phyloP scores from a whole-genome alignment of 1,140 invertebrate genomes.

The Cotesia vestalis region DNA sequence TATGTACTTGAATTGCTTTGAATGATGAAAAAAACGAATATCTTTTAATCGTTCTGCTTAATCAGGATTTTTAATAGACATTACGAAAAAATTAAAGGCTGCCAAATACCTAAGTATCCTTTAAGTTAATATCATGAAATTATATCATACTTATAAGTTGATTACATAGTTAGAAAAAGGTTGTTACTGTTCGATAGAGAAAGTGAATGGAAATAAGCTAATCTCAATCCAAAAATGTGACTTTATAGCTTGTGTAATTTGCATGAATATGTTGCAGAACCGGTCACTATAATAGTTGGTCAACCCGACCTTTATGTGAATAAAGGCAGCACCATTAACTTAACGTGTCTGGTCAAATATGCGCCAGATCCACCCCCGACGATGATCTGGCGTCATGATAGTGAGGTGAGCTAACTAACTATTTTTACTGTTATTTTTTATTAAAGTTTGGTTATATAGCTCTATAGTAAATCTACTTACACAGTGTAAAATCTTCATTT shows the following conservation, averaged over 20 bases:
- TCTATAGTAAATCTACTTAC: conserved; percentile 20
- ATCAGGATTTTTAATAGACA: too few species aligned
- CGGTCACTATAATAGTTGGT: conserved; percentile 72
- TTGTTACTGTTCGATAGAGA: neutral
- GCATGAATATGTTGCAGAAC: conserved; percentile 65
- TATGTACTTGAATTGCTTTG: too few species aligned
- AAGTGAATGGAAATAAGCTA: conserved; percentile 1
- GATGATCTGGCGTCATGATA: conserved; percentile 74
- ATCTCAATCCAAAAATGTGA: neutral
- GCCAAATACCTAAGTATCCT: too few species aligned
- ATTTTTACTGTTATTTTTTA: conserved; percentile 27
- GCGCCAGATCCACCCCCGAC: conserved; percentile 72
- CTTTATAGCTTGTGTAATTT: conserved; percentile 17
- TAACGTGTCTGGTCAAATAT: conserved; percentile 74
- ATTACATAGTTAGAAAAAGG: too few species aligned
- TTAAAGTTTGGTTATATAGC: neutral
- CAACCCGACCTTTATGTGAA: conserved; percentile 74
- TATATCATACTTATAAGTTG: too few species aligned
- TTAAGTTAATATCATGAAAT: too few species aligned
- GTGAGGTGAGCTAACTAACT: conserved; percentile 63
- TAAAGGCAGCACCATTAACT: conserved; percentile 75
- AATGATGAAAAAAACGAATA: too few species aligned
- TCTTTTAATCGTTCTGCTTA: too few species aligned
- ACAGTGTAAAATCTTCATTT: too few species aligned
- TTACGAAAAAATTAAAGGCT: too few species aligned